Conservation (phyloP, 2,888 invertebrate species). For the Bombylius discolor region DNA sequence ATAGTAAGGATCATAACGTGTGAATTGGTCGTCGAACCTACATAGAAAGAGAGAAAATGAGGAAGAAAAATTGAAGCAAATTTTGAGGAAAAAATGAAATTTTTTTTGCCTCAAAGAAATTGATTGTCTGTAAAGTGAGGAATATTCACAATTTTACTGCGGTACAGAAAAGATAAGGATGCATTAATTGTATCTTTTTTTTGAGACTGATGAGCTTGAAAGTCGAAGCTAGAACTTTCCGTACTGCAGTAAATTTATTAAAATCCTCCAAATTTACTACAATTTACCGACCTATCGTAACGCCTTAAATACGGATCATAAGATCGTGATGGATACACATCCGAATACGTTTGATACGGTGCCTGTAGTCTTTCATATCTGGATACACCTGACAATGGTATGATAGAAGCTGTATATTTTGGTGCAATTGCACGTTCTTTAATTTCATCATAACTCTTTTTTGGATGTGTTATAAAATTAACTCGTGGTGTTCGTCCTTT, state of each 20-base stretch:
- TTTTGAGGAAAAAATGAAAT: no score
- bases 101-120: no score
- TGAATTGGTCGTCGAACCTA: slow-evolving; percentile 32
- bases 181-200: no score
- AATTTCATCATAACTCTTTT: slow-evolving; percentile 19
- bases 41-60: background rate
- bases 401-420: slow-evolving; percentile 2
- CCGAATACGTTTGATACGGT: slow-evolving; percentile 17
- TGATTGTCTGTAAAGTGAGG: no score
- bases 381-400: background rate
- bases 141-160: no score
- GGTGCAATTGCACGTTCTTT: slow-evolving; percentile 17
- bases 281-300: slow-evolving; percentile 27
- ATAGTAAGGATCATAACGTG: slow-evolving; percentile 30
- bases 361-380: slow-evolving; percentile 15
- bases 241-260: no score
- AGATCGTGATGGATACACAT: slow-evolving; percentile 31
- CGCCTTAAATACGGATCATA: slow-evolving; percentile 33
- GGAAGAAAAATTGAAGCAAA: background rate
- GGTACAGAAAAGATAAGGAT: no score
- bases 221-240: no score
- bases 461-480: slow-evolving; percentile 53
- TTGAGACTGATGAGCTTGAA: no score
- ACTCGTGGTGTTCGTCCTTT: slow-evolving; percentile 49
- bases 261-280: no score